phyloP scores from a whole-genome alignment of 1,140 invertebrate genomes.

The Temnothorax curvispinosus region DNA sequence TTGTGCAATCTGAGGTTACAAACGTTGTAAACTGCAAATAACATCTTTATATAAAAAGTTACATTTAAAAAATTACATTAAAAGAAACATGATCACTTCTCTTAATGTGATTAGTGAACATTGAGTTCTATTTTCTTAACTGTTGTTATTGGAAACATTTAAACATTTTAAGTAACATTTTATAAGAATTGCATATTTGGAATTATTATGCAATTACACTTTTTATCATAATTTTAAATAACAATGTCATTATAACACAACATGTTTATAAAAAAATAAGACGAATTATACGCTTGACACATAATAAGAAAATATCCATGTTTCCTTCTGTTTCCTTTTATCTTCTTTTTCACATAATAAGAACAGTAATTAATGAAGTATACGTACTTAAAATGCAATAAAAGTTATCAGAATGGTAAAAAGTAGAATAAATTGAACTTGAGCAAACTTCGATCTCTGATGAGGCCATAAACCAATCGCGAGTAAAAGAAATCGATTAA shows the following conservation, averaged over 20 bases:
- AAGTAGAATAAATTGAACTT: background rate
- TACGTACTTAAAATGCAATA: constrained; percentile 24
- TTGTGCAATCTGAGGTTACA: background rate
- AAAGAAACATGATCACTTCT: background rate
- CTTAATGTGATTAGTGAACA: background rate
- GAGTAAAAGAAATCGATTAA: constrained; percentile 15
- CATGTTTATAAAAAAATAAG: no score
- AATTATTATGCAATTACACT: no score
- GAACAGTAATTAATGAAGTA: background rate
- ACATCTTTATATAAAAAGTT: background rate
- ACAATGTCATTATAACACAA: no score
- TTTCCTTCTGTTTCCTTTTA: background rate
- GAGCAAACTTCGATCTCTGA: background rate
- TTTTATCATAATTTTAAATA: no score
- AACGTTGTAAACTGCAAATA: constrained; percentile 20
- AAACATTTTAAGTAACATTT: no score
- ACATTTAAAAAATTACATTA: background rate
- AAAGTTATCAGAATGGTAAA: constrained; percentile 1
- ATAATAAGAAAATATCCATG: no score
- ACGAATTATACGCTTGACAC: no score
- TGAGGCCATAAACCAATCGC: constrained; percentile 26
- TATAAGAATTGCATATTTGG: no score
- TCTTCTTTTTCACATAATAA: no score
- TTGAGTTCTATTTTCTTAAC: background rate
- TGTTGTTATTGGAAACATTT: no score